phyloP scores from a whole-genome alignment of 2,888 invertebrate species.

The Busseola fusca region DNA sequence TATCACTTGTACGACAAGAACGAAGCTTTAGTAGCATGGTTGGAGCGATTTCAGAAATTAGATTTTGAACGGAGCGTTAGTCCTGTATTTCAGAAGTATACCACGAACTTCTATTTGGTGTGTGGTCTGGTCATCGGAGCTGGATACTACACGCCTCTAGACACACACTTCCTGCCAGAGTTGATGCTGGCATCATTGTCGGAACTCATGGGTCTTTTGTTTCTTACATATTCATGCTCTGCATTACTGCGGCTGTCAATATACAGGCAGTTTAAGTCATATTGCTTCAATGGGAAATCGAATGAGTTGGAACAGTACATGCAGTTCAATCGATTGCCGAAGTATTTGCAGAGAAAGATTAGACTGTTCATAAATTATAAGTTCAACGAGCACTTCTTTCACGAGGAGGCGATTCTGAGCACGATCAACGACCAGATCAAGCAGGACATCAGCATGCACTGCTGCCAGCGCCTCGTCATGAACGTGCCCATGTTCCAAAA shows the following conservation, averaged over 20 bases:
- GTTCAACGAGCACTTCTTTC: constrained; percentile 75
- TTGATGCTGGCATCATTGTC: constrained; percentile 66
- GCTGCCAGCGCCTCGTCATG: constrained; percentile 87
- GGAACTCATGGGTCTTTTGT: constrained; percentile 70
- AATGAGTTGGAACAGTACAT: constrained; percentile 74
- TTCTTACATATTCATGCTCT: constrained; percentile 68
- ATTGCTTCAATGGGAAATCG: constrained; percentile 70
- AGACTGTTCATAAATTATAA: constrained; percentile 74
- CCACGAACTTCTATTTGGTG: constrained; percentile 70
- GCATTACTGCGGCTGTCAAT: constrained; percentile 70
- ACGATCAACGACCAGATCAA: constrained; percentile 82
- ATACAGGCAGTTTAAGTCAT: constrained; percentile 68
- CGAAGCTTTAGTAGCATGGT: constrained; percentile 60
- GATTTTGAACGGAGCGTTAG: constrained; percentile 5
- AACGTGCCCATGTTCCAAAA: constrained; percentile 88
- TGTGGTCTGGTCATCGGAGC: constrained; percentile 72
- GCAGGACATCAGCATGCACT: constrained; percentile 88
- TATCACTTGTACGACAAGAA: constrained; percentile 62
- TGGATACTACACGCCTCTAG: constrained; percentile 66
- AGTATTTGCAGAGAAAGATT: constrained; percentile 71
- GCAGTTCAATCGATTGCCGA: constrained; percentile 69
- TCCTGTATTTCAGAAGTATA: constrained; percentile 68
- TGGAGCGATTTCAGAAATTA: constrained; percentile 60
- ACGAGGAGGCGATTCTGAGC: constrained; percentile 71
- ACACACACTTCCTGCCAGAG: constrained; percentile 66